Evolutionary conservation across 2,888 invertebrate species (phyloP), one percentile per base, ranked within the genome.

Genomic region (Acanthopleura granulata): DNA sequence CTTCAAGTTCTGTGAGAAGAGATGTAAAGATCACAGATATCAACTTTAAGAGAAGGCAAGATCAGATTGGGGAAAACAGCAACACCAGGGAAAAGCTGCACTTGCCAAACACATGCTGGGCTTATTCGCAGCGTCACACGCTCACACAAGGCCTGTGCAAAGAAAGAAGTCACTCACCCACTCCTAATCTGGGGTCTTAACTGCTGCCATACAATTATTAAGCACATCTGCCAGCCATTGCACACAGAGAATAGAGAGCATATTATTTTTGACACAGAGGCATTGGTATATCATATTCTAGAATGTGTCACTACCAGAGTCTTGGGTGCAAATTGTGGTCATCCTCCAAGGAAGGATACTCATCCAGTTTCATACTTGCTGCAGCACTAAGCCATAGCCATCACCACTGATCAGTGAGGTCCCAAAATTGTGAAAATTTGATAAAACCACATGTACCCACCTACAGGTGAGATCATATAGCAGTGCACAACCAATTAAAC

Each of bases 21-120:
- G 66, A 66, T 18, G 66, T 15, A 66, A 27, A 66, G 22, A 66
- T 27, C 66, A 66, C 66, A 66, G 66, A 66, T 12, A 66, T 27
- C 22, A 66, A 27, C 12, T 27, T 57, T 66, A 22, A 25, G 66
- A 27, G 66, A 12, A 6, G 16, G 66, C 6, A 27, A 27, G 29
- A 66, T 3, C 16, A 66, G 22, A 12, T 27, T 66, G 6, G 29
- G 29, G 16, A 66, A 66, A 66, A 27, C 27, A 16, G 25, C 15
- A 66, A 66, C 1, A 66, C 22, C 66, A 66, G 66, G 57, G 57
- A 27, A 57, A 66, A 66, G 66, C 66, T 14, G 29, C 22, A 66
- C 16, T 66, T 22, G 16, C 12, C 66, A 22, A 66, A 27, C 18
- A 27, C 29, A 66, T 27, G 29, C 66, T 27, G 18, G 66, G 66